Evolutionary conservation across 2,888 invertebrate genomes (phyloP).

Genomic region (Erebia ligea): DNA sequence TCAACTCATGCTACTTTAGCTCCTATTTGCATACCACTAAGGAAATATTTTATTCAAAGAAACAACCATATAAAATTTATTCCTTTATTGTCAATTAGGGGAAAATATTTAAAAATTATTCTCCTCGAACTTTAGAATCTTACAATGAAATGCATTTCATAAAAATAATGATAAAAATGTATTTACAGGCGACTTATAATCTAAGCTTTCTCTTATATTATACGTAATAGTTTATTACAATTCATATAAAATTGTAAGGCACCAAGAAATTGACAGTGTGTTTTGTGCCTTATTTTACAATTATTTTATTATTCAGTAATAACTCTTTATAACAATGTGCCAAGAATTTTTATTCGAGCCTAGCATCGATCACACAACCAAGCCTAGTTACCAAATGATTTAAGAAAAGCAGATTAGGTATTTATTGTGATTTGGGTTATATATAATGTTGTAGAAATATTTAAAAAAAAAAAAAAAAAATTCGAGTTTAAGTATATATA

Average conservation of each 20-base stretch:
- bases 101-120: slow-evolving; percentile 78
- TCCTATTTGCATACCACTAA: neutral
- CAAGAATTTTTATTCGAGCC: slow-evolving; percentile 31
- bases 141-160: slow-evolving; percentile 81
- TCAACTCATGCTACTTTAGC: neutral
- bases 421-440: neutral
- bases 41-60: slow-evolving; percentile 30
- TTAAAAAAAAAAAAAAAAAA: neutral
- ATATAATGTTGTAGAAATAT: neutral
- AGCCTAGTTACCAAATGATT: neutral
- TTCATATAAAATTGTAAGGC: slow-evolving; percentile 63
- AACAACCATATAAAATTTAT: slow-evolving; percentile 60
- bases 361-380: too few relatives aligned
- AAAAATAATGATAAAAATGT: slow-evolving; percentile 77
- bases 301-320: slow-evolving; percentile 28
- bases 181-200: slow-evolving; percentile 68
- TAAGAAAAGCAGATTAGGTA: neutral
- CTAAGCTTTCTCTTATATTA: slow-evolving; percentile 53
- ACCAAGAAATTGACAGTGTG: slow-evolving; percentile 54
- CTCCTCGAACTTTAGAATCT: slow-evolving; percentile 73
- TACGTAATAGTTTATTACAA: slow-evolving; percentile 69
- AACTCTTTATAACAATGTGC: slow-evolving; percentile 37
- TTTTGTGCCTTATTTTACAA: slow-evolving; percentile 53
- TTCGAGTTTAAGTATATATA: neutral
- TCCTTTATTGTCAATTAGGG: slow-evolving; percentile 81